Percentiles rank a stretch among this genome's conserved stretches.
phyloP scores from a whole-genome alignment of 2,113 vertebrate species.

The Phylloscopus trochilus region DNA sequence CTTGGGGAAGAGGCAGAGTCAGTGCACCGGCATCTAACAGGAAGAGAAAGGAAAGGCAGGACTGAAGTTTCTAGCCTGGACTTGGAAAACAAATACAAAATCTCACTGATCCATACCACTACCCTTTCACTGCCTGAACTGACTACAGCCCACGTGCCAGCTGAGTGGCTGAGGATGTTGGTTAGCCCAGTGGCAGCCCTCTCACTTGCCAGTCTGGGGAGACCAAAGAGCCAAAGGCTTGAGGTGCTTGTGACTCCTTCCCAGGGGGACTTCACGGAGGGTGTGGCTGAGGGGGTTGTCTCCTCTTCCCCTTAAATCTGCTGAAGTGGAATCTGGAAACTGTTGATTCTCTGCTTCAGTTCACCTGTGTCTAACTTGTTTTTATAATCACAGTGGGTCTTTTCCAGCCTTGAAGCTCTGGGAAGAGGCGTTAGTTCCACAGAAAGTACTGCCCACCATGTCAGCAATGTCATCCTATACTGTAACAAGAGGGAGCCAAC shows the following conservation, averaged over 20 bases:
- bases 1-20: not conserved
- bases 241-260: not conserved
- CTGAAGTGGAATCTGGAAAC: not conserved
- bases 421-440: fast-evolving
- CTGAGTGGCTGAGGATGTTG: fast-evolving
- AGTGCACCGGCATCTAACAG: fast-evolving
- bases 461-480: not conserved
- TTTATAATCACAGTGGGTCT: not conserved
- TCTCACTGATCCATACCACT: not conserved
- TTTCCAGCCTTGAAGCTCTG: not conserved
- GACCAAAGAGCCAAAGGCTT: not conserved
- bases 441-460: not conserved
- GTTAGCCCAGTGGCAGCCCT: not conserved
- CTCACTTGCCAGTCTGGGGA: not conserved
- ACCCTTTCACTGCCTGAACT: not conserved
- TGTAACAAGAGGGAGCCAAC: too few relatives aligned
- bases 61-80: not conserved
- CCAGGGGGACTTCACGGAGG: not conserved
- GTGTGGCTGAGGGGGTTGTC: fast-evolving
- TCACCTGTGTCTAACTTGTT: not conserved
- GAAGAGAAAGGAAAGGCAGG: not conserved
- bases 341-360: not conserved
- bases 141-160: not conserved
- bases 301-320: not conserved
- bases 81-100: not conserved